A percentile compares a stretch with the other conserved stretches of the same genome.
Evolutionary conservation across 2,888 invertebrate species (phyloP).

Genomic region (Trichogramma evanescens): DNA sequence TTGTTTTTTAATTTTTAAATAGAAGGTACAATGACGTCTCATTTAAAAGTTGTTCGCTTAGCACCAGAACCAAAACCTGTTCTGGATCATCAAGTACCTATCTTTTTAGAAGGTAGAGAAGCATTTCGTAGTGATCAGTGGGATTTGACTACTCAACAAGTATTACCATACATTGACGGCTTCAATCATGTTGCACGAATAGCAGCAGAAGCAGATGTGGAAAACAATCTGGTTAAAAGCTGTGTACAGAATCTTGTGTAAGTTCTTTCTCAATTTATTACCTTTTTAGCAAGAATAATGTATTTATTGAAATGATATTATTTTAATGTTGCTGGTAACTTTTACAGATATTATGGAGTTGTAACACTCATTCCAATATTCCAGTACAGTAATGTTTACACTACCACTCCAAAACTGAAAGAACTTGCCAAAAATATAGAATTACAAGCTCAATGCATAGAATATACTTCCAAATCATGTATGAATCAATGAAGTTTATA

Average conservation of each 20-base stretch:
- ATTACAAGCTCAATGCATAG: constrained; percentile 66
- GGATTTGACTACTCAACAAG: constrained; percentile 92
- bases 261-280: constrained; percentile 28
- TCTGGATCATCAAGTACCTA: constrained; percentile 84
- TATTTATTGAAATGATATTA: background rate
- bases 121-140: constrained; percentile 68
- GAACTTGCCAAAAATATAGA: constrained; percentile 60
- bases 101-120: constrained; percentile 64
- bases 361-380: constrained; percentile 72
- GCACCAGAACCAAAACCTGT: constrained; percentile 76
- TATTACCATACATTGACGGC: constrained; percentile 83
- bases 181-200: constrained; percentile 88
- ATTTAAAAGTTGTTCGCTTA: constrained; percentile 78
- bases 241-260: constrained; percentile 88
- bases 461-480: constrained; percentile 65
- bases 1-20: constrained; percentile 2
- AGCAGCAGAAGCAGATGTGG: constrained; percentile 83
- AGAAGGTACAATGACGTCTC: constrained; percentile 83
- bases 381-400: constrained; percentile 81
- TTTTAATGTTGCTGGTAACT: background rate
- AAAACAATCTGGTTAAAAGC: constrained; percentile 87
- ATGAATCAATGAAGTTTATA: constrained; percentile 28
- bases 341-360: constrained; percentile 59
- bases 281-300: background rate
- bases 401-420: constrained; percentile 67